Conservation (phyloP, 2,797 vertebrate genomes). For the Capromys pilorides region DNA sequence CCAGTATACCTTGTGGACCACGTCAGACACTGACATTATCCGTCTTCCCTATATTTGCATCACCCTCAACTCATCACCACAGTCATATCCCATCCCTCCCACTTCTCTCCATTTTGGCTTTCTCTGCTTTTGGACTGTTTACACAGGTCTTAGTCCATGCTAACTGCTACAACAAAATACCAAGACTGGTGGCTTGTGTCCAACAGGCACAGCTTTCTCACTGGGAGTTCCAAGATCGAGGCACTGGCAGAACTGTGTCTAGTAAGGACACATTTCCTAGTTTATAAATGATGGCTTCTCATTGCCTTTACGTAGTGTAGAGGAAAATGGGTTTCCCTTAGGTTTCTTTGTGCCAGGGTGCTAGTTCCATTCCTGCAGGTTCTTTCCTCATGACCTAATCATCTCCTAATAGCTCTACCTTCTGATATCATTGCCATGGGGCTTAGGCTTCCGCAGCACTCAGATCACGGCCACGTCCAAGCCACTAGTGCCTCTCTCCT, state of each 20-base stretch:
- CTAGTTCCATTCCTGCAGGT: neutral
- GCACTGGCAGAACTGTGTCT: neutral
- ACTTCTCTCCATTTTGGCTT: neutral
- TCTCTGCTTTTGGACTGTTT: neutral
- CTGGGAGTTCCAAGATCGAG: too few relatives aligned
- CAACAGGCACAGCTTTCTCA: neutral
- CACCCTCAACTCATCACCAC: too few relatives aligned
- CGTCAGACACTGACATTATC: too few relatives aligned
- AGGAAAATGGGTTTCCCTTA: neutral
- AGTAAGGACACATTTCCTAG: neutral
- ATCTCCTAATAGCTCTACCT: neutral
- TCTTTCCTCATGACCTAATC: neutral
- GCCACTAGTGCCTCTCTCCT: neutral
- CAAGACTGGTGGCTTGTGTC: too few relatives aligned
- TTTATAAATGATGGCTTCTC: neutral
- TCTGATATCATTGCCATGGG: neutral
- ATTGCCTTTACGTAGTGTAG: too few relatives aligned
- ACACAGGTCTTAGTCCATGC: too few relatives aligned
- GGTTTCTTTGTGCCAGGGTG: neutral
- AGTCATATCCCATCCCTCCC: neutral
- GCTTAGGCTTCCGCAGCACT: neutral
- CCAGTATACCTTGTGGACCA: too few relatives aligned
- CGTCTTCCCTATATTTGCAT: too few relatives aligned
- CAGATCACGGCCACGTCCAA: neutral
- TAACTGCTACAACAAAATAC: neutral